Percentiles rank a stretch among this genome's conserved stretches.
Evolutionary conservation across 2,113 vertebrate species (phyloP).

Genomic region (Crotalus viridis): DNA sequence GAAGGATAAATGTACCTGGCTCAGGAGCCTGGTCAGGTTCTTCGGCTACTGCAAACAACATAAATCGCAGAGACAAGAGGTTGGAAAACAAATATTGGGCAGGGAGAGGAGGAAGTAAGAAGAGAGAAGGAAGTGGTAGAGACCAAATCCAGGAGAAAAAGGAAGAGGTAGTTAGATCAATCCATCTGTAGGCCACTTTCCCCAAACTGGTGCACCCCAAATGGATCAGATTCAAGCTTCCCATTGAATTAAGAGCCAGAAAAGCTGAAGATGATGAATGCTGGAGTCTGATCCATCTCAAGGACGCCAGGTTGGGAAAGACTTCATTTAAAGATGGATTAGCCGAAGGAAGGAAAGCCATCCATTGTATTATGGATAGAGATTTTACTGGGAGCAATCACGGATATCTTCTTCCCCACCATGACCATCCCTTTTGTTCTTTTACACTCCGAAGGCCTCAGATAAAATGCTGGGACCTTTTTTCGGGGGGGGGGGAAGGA

Average conservation of each 20-base stretch:
- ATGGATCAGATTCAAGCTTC: background rate
- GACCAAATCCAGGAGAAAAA: slow-evolving; percentile 17
- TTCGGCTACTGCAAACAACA: slow-evolving; percentile 26
- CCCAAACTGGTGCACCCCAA: background rate
- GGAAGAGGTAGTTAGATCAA: slow-evolving; percentile 4
- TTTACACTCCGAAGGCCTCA: background rate
- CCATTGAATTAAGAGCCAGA: background rate
- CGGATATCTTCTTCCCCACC: background rate
- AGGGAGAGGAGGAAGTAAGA: too few species aligned
- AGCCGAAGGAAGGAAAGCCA: background rate
- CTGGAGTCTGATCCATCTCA: background rate
- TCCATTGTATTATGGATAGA: background rate
- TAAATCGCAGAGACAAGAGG: background rate
- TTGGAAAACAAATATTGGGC: background rate
- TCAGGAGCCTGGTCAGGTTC: slow-evolving; percentile 26
- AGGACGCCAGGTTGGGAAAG: background rate
- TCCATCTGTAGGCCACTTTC: background rate
- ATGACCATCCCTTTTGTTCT: background rate
- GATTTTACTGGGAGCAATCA: background rate
- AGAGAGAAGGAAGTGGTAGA: background rate
- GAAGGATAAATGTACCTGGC: slow-evolving; percentile 22
- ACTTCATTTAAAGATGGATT: background rate
- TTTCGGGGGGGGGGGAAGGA: too few species aligned
- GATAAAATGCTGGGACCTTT: background rate
- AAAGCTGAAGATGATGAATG: background rate